Conservation (phyloP, 2,797 vertebrate genomes). For the Sebastes diaconus region DNA sequence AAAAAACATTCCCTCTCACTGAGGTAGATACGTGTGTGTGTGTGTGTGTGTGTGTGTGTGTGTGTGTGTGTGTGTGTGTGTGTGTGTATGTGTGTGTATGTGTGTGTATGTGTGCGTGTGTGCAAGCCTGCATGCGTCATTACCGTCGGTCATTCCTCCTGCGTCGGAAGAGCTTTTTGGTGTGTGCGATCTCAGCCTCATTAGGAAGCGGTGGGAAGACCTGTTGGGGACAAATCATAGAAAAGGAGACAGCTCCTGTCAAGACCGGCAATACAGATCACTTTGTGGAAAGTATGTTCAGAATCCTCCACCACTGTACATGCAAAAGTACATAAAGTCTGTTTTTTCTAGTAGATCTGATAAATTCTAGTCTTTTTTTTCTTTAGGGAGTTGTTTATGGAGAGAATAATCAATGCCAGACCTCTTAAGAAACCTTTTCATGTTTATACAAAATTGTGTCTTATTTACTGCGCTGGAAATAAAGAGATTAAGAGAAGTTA, state of each 20-base stretch:
- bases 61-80: constrained; percentile 3
- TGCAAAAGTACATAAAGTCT: not conserved
- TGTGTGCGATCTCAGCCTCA: constrained; percentile 95
- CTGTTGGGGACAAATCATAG: constrained; percentile 75
- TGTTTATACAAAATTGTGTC: not conserved
- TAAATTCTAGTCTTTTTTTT: not conserved
- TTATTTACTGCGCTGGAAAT: not conserved
- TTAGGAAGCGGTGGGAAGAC: constrained; percentile 92
- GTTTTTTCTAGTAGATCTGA: not conserved
- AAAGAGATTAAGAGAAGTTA: not conserved
- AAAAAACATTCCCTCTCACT: constrained; percentile 44
- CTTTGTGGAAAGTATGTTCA: not conserved
- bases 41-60: not conserved
- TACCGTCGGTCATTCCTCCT: constrained; percentile 94
- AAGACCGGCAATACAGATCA: constrained; percentile 9
- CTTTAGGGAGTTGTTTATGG: not conserved
- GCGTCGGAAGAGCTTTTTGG: constrained; percentile 96
- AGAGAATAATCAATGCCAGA: not conserved
- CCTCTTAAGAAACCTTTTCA: not conserved
- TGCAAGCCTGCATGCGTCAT: constrained; percentile 35
- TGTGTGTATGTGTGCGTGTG: not conserved
- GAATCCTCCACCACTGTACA: not conserved
- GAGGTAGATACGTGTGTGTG: not conserved
- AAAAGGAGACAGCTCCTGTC: constrained; percentile 35
- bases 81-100: constrained; percentile 2